phyloP scores from a whole-genome alignment of 2,888 invertebrate species.

The Trypoxylon attenuatum region DNA sequence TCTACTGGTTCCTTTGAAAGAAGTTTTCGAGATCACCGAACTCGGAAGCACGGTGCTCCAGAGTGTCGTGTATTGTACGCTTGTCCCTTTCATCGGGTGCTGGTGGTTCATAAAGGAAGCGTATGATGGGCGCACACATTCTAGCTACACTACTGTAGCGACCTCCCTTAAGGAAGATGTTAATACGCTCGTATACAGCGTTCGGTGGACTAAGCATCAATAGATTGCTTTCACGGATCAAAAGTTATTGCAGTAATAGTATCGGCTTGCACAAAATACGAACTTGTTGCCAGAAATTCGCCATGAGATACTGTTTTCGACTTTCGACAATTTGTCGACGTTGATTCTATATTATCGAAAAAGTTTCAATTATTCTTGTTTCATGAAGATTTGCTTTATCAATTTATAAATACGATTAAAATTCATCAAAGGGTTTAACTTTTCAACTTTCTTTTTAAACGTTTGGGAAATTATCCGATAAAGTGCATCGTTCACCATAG shows the following conservation, averaged over 20 bases:
- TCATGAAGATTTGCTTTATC: too few species aligned
- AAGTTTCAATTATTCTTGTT: too few species aligned
- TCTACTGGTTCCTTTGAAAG: too few species aligned
- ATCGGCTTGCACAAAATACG: background rate
- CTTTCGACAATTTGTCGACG: too few species aligned
- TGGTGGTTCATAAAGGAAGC: constrained; percentile 41
- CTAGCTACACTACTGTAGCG: constrained; percentile 16
- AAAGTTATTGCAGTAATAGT: constrained; percentile 32
- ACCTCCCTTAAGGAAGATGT: constrained; percentile 34
- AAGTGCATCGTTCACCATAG: too few species aligned
- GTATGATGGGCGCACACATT: constrained; percentile 31
- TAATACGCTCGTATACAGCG: constrained; percentile 33
- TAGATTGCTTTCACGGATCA: constrained; percentile 21
- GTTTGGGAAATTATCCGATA: too few species aligned
- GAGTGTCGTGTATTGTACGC: constrained; percentile 17
- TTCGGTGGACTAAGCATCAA: constrained; percentile 38
- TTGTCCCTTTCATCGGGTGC: constrained; percentile 26
- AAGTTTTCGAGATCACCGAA: constrained; percentile 2
- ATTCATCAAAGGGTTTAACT: too few species aligned
- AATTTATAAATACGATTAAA: too few species aligned
- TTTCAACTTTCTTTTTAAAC: too few species aligned
- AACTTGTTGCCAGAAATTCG: too few species aligned
- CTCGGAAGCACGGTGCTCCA: constrained; percentile 3
- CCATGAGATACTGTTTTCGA: too few species aligned
- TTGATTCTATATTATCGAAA: too few species aligned